Evolutionary conservation across 2,797 vertebrate genomes (phyloP).

Genomic region (Liparis tanakae): DNA sequence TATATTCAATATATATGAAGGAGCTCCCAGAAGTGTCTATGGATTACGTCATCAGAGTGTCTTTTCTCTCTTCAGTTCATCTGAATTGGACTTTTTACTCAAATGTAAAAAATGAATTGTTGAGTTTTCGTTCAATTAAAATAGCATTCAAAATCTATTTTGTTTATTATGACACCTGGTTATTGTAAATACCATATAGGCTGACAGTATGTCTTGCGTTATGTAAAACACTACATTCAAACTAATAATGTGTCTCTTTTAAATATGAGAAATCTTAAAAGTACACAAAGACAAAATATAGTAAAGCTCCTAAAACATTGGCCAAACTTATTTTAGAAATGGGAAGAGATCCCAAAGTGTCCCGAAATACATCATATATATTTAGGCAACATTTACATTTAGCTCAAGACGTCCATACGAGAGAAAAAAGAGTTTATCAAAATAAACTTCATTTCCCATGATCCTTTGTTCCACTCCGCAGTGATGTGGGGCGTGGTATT

Average conservation of each 20-base stretch:
- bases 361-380: not conserved
- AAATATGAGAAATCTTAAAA: too few relatives aligned
- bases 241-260: too few relatives aligned
- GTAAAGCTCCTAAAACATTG: not conserved
- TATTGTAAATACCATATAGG: too few relatives aligned
- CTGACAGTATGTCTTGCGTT: too few relatives aligned
- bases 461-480: slow-evolving; percentile 71
- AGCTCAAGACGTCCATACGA: not conserved
- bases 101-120: not conserved
- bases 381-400: not conserved
- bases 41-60: not conserved
- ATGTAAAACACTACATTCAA: too few relatives aligned
- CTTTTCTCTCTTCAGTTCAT: not conserved
- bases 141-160: not conserved
- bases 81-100: not conserved
- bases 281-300: not conserved
- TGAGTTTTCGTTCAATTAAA: not conserved
- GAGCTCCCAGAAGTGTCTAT: not conserved
- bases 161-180: not conserved
- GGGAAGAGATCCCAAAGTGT: not conserved
- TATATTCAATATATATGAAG: not conserved
- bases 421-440: not conserved
- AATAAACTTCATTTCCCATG: slow-evolving; percentile 75
- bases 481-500: slow-evolving; percentile 81
- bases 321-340: not conserved